Conservation (phyloP, 2,113 vertebrate species). For the Urocynchramus pylzowi region DNA sequence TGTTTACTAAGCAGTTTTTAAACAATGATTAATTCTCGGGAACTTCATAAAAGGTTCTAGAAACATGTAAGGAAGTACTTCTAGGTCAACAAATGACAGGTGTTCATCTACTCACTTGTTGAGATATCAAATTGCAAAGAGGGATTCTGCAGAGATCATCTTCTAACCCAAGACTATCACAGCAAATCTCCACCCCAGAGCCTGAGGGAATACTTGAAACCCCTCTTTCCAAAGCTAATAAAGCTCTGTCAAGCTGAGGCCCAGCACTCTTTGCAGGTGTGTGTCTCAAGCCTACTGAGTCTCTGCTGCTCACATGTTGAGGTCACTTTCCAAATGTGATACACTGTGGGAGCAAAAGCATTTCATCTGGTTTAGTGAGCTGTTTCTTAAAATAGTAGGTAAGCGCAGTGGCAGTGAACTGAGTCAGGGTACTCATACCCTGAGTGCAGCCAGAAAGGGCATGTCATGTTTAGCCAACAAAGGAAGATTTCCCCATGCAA, state of each 20-base stretch:
- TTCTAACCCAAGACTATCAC: not conserved
- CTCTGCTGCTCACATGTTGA: not conserved
- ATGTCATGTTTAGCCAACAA: not conserved
- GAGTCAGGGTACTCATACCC: not conserved
- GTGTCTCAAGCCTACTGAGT: not conserved
- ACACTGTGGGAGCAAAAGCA: not conserved
- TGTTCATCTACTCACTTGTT: not conserved
- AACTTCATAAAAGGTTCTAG: not conserved
- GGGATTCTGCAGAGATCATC: not conserved
- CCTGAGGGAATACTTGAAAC: not conserved
- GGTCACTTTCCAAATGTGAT: not conserved
- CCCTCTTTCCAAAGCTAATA: not conserved
- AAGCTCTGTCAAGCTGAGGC: not conserved
- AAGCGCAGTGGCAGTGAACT: not conserved
- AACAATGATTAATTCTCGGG: not conserved
- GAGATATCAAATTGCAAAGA: not conserved
- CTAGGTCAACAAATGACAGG: not conserved
- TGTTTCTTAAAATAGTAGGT: not conserved
- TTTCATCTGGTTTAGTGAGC: not conserved
- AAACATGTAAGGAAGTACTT: not conserved
- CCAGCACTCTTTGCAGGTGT: not conserved
- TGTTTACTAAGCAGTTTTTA: not conserved
- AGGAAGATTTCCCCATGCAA: not conserved
- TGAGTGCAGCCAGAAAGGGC: not conserved
- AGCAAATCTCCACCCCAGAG: not conserved